phyloP scores from a whole-genome alignment of 2,888 invertebrate species.

The Pammene fasciana region DNA sequence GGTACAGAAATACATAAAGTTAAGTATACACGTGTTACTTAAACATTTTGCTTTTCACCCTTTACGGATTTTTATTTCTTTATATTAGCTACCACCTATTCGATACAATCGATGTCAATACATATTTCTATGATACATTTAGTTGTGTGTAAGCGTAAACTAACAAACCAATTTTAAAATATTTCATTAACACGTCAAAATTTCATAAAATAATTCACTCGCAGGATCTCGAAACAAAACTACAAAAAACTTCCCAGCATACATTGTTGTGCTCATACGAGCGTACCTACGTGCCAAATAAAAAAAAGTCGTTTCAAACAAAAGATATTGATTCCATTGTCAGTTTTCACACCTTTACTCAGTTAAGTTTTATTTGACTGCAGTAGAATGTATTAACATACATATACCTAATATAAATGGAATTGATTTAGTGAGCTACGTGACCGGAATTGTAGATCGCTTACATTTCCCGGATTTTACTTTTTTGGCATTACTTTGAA shows the following conservation, averaged over 20 bases:
- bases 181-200: too few species aligned
- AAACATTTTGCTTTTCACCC: too few species aligned
- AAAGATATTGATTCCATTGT: constrained; percentile 14
- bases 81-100: too few species aligned
- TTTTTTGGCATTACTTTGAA: constrained; percentile 34
- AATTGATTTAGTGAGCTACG: constrained; percentile 41
- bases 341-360: constrained; percentile 15
- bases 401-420: constrained; percentile 34
- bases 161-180: too few species aligned
- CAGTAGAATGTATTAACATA: constrained; percentile 34
- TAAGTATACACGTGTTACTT: too few species aligned
- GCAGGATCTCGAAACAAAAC: too few species aligned
- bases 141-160: too few species aligned
- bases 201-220: neutral
- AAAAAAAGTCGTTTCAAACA: neutral
- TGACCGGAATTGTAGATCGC: constrained; percentile 31
- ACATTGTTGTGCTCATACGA: neutral
- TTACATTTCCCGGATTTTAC: constrained; percentile 34
- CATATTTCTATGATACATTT: too few species aligned
- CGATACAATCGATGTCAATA: too few species aligned
- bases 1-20: too few species aligned
- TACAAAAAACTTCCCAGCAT: neutral
- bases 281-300: neutral
- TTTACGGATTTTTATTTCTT: too few species aligned
- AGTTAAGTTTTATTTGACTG: constrained; percentile 18